Percentiles rank a stretch among this genome's conserved stretches.
phyloP scores from a whole-genome alignment of 2,113 vertebrate species.

The Chiloscyllium plagiosum region DNA sequence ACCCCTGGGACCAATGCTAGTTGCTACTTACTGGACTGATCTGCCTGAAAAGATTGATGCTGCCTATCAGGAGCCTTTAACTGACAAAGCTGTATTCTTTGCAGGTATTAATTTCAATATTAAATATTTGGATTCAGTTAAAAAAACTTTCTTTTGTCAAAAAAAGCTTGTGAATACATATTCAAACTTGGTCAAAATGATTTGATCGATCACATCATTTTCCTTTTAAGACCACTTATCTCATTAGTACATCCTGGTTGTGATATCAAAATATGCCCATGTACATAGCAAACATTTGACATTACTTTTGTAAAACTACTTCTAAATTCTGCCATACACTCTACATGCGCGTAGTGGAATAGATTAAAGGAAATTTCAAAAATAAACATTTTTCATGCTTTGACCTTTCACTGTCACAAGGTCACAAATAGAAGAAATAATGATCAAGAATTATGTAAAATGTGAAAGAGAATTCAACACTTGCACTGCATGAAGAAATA shows the following conservation, averaged over 20 bases:
- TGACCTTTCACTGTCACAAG: background rate
- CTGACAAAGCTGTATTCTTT: conserved; percentile 90
- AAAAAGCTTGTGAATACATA: background rate
- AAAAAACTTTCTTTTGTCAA: background rate
- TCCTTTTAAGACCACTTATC: background rate
- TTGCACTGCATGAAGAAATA: background rate
- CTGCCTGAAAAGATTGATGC: conserved; percentile 86
- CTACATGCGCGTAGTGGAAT: background rate
- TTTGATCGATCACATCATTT: background rate
- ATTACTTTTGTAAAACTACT: background rate
- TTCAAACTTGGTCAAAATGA: background rate
- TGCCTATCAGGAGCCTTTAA: conserved; percentile 84
- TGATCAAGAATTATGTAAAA: conserved; percentile 7
- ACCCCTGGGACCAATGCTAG: conserved; percentile 79
- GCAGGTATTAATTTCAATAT: conserved; percentile 64
- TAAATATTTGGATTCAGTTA: background rate
- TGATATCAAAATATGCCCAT: background rate
- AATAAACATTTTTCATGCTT: background rate
- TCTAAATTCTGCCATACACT: background rate
- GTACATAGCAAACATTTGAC: background rate
- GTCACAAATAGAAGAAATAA: background rate
- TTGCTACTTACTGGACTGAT: conserved; percentile 92
- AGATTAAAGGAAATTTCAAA: background rate
- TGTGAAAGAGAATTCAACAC: background rate
- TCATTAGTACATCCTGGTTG: too few species aligned